Conservation (phyloP, 2,113 vertebrate species). For the Tachuris rubrigastra region DNA sequence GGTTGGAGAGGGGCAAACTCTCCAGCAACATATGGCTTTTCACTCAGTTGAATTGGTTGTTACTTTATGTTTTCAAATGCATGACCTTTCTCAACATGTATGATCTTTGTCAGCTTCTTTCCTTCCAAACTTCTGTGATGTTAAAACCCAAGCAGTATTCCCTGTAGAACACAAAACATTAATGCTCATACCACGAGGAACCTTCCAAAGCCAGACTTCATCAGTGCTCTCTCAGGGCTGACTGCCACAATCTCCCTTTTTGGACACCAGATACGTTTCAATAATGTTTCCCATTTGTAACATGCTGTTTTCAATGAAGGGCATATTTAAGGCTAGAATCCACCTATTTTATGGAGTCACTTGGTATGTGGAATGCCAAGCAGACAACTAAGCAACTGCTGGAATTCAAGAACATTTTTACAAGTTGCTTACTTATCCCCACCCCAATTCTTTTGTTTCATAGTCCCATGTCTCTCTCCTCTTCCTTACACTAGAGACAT, state of each 20-base stretch:
- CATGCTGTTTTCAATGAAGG: not conserved
- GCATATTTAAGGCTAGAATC: not conserved
- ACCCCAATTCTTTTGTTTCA: not conserved
- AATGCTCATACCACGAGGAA: not conserved
- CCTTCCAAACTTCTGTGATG: not conserved
- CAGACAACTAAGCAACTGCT: not conserved
- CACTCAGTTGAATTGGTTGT: not conserved
- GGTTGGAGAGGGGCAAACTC: not conserved
- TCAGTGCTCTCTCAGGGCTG: not conserved
- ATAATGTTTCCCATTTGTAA: conserved; percentile 6
- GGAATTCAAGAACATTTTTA: not conserved
- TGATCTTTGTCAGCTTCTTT: not conserved
- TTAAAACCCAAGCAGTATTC: not conserved
- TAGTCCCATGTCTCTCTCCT: not conserved
- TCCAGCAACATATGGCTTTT: not conserved
- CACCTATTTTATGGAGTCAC: conserved; percentile 3
- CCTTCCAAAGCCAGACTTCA: not conserved
- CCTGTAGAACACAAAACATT: not conserved
- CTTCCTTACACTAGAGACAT: not conserved
- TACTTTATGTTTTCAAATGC: not conserved
- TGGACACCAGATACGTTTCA: not conserved
- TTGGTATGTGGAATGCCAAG: not conserved
- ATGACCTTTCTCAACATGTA: not conserved
- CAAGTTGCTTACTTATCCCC: not conserved
- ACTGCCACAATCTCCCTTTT: not conserved